Evolutionary conservation across 2,888 invertebrate species (phyloP).

Genomic region (Lamproptera curius): DNA sequence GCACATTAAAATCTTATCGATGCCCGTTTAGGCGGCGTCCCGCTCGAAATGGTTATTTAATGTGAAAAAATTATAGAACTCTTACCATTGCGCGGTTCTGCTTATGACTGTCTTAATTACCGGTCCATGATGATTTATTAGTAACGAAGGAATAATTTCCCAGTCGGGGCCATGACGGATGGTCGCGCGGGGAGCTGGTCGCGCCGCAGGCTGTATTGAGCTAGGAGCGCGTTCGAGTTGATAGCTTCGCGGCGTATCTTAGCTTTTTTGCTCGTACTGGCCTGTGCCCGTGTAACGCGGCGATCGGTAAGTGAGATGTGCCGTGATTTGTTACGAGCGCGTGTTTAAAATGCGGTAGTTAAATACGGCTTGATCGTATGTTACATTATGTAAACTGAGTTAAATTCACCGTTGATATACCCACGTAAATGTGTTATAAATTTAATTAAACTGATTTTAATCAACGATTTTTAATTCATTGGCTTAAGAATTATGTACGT

Average conservation of each 20-base stretch:
- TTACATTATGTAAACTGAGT: too few species aligned
- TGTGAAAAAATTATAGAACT: conserved; percentile 71
- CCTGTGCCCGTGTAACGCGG: not conserved
- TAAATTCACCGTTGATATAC: too few species aligned
- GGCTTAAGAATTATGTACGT: too few species aligned
- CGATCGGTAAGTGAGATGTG: not conserved
- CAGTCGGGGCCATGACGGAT: conserved; percentile 32
- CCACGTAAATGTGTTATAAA: too few species aligned
- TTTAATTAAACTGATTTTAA: too few species aligned
- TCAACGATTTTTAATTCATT: too few species aligned
- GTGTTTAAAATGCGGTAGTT: too few species aligned
- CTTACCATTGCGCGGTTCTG: conserved; percentile 66
- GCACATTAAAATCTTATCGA: conserved; percentile 44
- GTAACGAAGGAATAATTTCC: conserved; percentile 71
- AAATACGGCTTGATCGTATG: too few species aligned
- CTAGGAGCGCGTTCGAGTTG: conserved; percentile 17
- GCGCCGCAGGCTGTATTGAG: conserved; percentile 66
- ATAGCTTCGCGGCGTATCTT: conserved; percentile 9
- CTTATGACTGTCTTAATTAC: conserved; percentile 77
- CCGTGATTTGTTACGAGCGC: not conserved
- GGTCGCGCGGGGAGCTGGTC: conserved; percentile 48
- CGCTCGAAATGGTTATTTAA: conserved; percentile 69
- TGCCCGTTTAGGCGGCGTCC: conserved; percentile 55
- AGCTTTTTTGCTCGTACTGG: not conserved
- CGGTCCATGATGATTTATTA: conserved; percentile 76